These are phyloP conservation scores for Drosophila biarmipes DNA, from an alignment of 1,140 invertebrate species.

Conservation along the genomic window DNA sequence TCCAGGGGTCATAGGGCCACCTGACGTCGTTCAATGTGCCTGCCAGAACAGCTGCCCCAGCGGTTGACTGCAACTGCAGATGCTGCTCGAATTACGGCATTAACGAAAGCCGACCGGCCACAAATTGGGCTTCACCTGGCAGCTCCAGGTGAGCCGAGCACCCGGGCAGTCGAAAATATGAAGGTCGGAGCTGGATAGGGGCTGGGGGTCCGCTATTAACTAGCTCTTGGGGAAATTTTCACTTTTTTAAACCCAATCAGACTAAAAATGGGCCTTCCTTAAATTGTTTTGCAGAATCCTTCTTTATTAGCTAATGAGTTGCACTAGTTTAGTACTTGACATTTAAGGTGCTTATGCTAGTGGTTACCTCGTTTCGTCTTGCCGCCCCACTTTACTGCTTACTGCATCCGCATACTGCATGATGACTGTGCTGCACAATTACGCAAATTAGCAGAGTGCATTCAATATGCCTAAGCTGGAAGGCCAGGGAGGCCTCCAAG, in stretches of 20 bases:
- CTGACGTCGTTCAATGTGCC: constrained; percentile 2
- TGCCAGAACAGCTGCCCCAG: constrained; percentile 21
- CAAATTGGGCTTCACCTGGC: constrained; percentile 21
- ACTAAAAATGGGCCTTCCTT: not conserved
- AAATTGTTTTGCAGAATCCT: not conserved
- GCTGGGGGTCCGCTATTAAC: not conserved
- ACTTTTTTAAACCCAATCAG: not conserved
- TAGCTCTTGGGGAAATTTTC: not conserved
- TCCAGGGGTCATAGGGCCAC: not conserved
- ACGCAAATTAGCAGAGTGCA: constrained; percentile 75
- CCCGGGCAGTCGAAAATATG: not conserved
- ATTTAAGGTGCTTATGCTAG: not conserved
- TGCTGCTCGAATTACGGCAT: constrained; percentile 24
- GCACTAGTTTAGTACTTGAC: not conserved
- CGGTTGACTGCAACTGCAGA: constrained; percentile 14
- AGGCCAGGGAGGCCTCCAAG: constrained; percentile 3
- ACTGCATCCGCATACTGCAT: constrained; percentile 6
- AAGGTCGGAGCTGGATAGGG: not conserved
- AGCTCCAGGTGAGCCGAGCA: not conserved
- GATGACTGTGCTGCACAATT: constrained; percentile 66
- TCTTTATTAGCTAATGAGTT: not conserved
- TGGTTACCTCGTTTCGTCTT: constrained; percentile 29
- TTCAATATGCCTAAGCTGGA: constrained; percentile 64
- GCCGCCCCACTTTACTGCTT: constrained; percentile 15
- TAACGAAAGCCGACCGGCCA: constrained; percentile 28